Evolutionary conservation across 2,113 vertebrate genomes (phyloP).

Genomic region (Sinosuthora webbiana): DNA sequence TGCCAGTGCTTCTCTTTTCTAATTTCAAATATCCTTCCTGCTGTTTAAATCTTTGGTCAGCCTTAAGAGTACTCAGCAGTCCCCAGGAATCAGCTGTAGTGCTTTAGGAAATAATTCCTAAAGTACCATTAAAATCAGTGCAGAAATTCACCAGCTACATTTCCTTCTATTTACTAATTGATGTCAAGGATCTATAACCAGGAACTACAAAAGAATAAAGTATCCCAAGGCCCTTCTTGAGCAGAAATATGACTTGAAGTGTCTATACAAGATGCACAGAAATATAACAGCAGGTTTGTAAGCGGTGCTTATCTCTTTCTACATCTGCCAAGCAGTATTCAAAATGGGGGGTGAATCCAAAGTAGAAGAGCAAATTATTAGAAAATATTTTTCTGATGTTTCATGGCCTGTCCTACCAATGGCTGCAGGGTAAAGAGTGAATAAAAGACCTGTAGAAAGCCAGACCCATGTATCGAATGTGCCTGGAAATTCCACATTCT

Average conservation of each 20-base stretch:
- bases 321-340: not conserved
- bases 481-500: not conserved
- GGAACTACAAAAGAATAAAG: not conserved
- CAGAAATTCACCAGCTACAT: not conserved
- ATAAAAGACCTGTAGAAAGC: not conserved
- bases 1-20: not conserved
- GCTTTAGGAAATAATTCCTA: not conserved
- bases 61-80: not conserved
- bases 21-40: conserved; percentile 4
- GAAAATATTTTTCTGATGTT: not conserved
- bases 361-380: not conserved
- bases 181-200: not conserved
- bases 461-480: not conserved
- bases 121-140: not conserved
- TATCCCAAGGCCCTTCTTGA: not conserved
- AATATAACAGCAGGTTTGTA: not conserved
- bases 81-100: not conserved
- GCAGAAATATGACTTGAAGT: not conserved
- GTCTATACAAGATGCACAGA: not conserved
- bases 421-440: not conserved
- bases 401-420: not conserved
- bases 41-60: conserved; percentile 11
- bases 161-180: not conserved
- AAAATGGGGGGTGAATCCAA: not conserved
- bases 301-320: not conserved